phyloP scores from a whole-genome alignment of 2,888 invertebrate species.

The Nephrotoma guestfalica region DNA sequence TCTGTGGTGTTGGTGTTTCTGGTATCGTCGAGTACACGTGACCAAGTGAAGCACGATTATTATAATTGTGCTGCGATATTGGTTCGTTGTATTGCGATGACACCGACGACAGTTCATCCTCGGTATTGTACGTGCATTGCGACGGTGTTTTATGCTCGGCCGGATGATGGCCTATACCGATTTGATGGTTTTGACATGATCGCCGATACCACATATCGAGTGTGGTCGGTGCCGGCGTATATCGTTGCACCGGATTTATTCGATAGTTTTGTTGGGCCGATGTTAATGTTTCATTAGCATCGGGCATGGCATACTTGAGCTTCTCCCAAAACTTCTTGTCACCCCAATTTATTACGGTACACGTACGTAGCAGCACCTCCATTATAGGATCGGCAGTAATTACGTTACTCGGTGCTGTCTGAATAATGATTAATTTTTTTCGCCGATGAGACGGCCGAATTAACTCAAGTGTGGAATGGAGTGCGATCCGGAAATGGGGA shows the following conservation, averaged over 20 bases:
- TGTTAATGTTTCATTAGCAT: constrained; percentile 28
- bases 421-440: constrained; percentile 38
- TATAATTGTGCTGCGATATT: not conserved
- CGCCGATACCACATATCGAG: constrained; percentile 3
- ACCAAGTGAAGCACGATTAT: constrained; percentile 3
- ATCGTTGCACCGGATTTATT: constrained; percentile 36
- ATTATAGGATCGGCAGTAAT: constrained; percentile 61
- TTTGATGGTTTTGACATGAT: not conserved
- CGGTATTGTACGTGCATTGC: constrained; percentile 5
- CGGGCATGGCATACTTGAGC: constrained; percentile 67
- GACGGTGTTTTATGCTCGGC: constrained; percentile 4
- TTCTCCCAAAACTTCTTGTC: constrained; percentile 85
- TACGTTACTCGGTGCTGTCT: constrained; percentile 50
- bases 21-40: constrained; percentile 11
- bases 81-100: constrained; percentile 8
- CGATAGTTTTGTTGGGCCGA: constrained; percentile 29
- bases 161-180: constrained; percentile 2
- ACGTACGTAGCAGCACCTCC: constrained; percentile 52
- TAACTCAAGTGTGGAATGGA: constrained; percentile 44
- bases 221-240: constrained; percentile 58
- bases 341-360: constrained; percentile 60
- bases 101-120: constrained; percentile 2
- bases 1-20: constrained; percentile 8
- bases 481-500: constrained; percentile 65
- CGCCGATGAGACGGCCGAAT: constrained; percentile 38